These are phyloP conservation scores for Rotaria macrura DNA, from an alignment of 2,888 invertebrate genomes.

Conservation along the genomic window DNA sequence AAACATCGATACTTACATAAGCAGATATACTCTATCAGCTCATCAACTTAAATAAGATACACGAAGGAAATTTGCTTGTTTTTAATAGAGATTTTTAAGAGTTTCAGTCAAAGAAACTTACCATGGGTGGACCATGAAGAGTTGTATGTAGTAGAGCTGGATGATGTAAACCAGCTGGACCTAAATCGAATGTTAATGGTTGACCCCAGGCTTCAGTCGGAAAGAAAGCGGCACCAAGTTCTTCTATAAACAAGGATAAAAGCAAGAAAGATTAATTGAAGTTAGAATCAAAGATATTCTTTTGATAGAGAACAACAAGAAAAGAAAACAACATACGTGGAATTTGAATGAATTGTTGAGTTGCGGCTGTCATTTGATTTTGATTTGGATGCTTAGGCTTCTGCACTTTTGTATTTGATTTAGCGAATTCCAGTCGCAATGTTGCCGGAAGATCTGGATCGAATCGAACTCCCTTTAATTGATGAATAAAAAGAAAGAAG, in stretches of 20 bases:
- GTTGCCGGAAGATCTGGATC: slow-evolving; percentile 99
- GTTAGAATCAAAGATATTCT: neutral
- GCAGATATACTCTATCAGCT: neutral
- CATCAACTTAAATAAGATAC: neutral
- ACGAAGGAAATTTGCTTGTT: neutral
- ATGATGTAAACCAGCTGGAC: slow-evolving; percentile 29
- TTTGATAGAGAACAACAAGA: neutral
- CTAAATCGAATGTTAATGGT: slow-evolving; percentile 30
- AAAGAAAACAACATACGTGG: slow-evolving; percentile 26
- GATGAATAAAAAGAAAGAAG: neutral
- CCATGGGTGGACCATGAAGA: neutral
- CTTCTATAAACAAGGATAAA: slow-evolving; percentile 14
- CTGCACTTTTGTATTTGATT: slow-evolving; percentile 99
- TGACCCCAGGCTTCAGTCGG: slow-evolving; percentile 26
- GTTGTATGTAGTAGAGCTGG: neutral
- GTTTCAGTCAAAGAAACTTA: neutral
- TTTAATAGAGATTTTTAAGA: neutral
- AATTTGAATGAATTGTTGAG: slow-evolving; percentile 14
- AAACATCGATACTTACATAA: neutral
- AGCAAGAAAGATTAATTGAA: no score
- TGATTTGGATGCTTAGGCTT: slow-evolving; percentile 55
- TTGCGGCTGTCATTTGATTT: neutral
- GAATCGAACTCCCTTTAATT: slow-evolving; percentile 95
- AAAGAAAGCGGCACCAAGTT: slow-evolving; percentile 31
- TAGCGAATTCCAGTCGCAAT: slow-evolving; percentile 99